phyloP scores from a whole-genome alignment of 2,888 invertebrate species.

The Eubasilissa splendida region DNA sequence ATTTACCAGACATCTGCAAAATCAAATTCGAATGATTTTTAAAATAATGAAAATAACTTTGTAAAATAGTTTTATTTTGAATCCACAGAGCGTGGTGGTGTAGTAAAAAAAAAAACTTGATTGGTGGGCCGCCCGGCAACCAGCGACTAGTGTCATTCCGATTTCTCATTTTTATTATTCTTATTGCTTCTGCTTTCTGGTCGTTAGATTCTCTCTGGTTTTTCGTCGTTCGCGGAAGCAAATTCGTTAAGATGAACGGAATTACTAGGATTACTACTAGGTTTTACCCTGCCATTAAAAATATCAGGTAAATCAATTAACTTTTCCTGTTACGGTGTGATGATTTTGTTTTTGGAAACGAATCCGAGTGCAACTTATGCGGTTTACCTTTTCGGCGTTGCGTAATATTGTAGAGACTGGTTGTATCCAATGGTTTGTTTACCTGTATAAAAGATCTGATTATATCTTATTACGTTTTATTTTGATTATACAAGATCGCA shows the following conservation, averaged over 20 bases:
- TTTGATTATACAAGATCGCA: no score
- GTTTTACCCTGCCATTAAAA: constrained; percentile 19
- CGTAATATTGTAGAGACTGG: no score
- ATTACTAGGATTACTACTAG: constrained; percentile 19
- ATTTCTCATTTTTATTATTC: neutral
- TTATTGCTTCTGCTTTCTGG: neutral
- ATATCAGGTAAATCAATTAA: constrained; percentile 22
- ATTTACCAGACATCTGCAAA: no score
- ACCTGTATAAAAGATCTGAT: no score
- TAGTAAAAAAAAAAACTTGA: no score
- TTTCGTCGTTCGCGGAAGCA: no score
- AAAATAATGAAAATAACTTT: neutral
- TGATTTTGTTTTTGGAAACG: neutral
- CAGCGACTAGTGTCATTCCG: neutral
- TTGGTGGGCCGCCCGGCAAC: neutral
- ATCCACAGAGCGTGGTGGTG: neutral
- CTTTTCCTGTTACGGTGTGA: neutral
- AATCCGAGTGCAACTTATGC: neutral
- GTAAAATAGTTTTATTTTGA: neutral
- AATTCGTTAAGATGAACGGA: constrained; percentile 5
- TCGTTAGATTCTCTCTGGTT: neutral
- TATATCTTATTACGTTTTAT: no score
- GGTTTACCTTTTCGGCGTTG: neutral
- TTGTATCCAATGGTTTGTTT: no score
- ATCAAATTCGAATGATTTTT: no score